These are phyloP conservation scores for Eupithecia subumbrata DNA, from an alignment of 2,888 invertebrate genomes.

Conservation along the genomic window DNA sequence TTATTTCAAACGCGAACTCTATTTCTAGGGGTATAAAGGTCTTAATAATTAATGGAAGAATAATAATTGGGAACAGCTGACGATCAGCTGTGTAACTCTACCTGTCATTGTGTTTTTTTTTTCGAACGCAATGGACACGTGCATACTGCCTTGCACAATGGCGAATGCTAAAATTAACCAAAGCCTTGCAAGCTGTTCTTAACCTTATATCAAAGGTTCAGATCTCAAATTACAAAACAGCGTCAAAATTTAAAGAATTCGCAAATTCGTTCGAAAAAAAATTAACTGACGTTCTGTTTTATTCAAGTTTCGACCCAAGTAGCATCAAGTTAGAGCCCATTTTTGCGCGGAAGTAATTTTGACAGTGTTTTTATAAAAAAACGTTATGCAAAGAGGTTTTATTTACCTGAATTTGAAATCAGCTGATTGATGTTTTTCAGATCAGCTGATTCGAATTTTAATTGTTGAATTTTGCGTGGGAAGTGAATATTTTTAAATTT, in stretches of 20 bases:
- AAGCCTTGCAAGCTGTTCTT: constrained; percentile 14
- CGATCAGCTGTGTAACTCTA: constrained; percentile 60
- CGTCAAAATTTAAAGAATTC: constrained; percentile 5
- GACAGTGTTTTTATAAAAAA: background rate
- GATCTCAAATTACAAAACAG: constrained; percentile 10
- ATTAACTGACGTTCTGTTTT: background rate
- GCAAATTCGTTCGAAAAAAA: background rate
- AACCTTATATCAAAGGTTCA: background rate
- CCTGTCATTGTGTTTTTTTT: constrained; percentile 50
- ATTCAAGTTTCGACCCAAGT: background rate
- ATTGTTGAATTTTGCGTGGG: background rate
- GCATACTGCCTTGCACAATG: constrained; percentile 48
- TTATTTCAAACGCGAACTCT: constrained; percentile 22
- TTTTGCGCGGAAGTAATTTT: background rate
- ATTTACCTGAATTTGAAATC: constrained; percentile 46
- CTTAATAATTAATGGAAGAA: constrained; percentile 13
- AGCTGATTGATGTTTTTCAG: constrained; percentile 40
- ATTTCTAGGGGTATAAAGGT: constrained; percentile 9
- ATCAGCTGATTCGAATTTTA: constrained; percentile 30
- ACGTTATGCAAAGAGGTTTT: constrained; percentile 46
- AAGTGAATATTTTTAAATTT: constrained; percentile 2
- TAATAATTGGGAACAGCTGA: constrained; percentile 60
- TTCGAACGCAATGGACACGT: constrained; percentile 46
- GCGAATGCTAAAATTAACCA: constrained; percentile 55
- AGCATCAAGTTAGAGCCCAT: background rate